phyloP scores from a whole-genome alignment of 1,140 invertebrate genomes.

The Camponotus floridanus region DNA sequence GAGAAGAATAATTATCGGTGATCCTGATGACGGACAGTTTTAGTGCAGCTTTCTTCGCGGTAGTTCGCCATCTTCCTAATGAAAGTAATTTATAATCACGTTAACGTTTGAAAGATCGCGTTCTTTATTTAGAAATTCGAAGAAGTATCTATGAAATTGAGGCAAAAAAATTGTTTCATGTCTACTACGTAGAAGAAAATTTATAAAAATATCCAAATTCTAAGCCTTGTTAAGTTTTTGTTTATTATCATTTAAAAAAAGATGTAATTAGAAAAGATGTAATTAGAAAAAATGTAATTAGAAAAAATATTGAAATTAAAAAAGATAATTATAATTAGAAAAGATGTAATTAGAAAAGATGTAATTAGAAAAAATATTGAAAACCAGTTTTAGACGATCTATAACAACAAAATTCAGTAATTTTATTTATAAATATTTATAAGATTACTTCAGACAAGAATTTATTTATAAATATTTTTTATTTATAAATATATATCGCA shows the following conservation, averaged over 20 bases:
- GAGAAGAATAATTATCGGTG: slow-evolving; percentile 28
- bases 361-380: too few species aligned
- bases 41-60: slow-evolving; percentile 3
- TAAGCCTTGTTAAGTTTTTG: background rate
- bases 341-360: too few species aligned
- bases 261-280: too few species aligned
- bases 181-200: background rate
- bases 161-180: background rate
- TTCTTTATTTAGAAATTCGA: background rate
- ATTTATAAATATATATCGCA: too few species aligned
- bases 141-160: background rate
- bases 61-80: background rate
- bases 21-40: background rate
- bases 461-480: too few species aligned
- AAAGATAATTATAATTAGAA: too few species aligned
- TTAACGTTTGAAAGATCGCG: background rate
- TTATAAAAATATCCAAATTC: background rate
- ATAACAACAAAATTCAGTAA: too few species aligned
- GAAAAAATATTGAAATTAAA: too few species aligned
- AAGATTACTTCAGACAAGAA: too few species aligned
- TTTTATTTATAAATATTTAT: too few species aligned
- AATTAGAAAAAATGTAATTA: too few species aligned
- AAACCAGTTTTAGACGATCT: background rate
- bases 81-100: background rate
- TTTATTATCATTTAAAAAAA: background rate